Evolutionary conservation across 2,888 invertebrate species (phyloP), one percentile per base, ranked within the genome.

Genomic region (Escarpia spicata): DNA sequence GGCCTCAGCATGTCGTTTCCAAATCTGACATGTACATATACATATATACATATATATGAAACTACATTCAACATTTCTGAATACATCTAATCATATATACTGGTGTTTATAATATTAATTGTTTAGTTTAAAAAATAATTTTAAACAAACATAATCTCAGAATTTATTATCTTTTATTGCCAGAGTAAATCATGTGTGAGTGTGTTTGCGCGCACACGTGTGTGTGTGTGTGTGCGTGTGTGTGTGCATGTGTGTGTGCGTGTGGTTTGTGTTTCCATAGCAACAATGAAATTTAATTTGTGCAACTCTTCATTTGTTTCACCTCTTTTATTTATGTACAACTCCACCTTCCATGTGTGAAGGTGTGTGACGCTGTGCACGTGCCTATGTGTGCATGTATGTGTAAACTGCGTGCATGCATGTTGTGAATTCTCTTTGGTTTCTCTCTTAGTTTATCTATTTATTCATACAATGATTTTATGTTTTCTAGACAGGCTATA

Each of bases 1-100:
- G 37, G 37, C 37, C 37, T 37, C 37, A 37, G 37, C 37, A 37
- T 37, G 37, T 37, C 37, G 37, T 37, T 37, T 37, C 37, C 37
- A 37, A 37, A 37, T 37, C 37, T 12, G 12, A 52, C 6, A 26
- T 75, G n/a, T 75, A 75, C 19, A 75, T 91, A 91, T 91, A 91
- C 26, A 91, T 91, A 90, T 37, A 91, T 91, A 91, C n/a, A 91
- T 31, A 31, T 31, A 89, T 89, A 89, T 89, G n/a, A 89, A 89
- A 26, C 19, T 91, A 91, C 3, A 37, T 19, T 90, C 19, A 90
- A 37, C 10, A 90, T 90, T 2, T 37, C 43, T 15, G 90, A 37
- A 90, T 90, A 90, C 12, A 43, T 19, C 3, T 19, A 37, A 19
- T 90, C 52, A 52, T 52, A 9, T 52, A 52, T 9, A 52, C 52